A percentile compares a stretch with the other conserved stretches of the same genome.
These are phyloP conservation scores for Anguilla anguilla DNA, from an alignment of 2,797 vertebrate genomes.

Conservation along the genomic window DNA sequence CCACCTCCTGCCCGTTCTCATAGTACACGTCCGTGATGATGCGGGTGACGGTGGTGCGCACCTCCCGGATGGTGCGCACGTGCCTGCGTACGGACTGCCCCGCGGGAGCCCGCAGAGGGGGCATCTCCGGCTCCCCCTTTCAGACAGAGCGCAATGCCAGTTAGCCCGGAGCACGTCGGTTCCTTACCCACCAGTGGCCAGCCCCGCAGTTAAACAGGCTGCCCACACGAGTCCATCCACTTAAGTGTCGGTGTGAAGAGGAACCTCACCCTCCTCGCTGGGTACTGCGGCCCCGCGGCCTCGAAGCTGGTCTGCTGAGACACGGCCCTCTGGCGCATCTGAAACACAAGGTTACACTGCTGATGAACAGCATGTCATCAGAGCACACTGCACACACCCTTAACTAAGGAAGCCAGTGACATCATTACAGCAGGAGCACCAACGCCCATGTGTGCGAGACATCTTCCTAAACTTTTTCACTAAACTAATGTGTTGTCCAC, in stretches of 20 bases:
- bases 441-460: neutral
- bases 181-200: neutral
- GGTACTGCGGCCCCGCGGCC: constrained; percentile 54
- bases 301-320: constrained; percentile 75
- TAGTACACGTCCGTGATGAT: constrained; percentile 95
- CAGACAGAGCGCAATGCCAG: neutral
- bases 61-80: constrained; percentile 87
- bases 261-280: constrained; percentile 59
- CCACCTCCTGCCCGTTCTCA: constrained; percentile 88
- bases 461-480: neutral
- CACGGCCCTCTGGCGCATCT: constrained; percentile 58
- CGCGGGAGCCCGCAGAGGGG: constrained; percentile 66
- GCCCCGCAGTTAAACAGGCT: neutral
- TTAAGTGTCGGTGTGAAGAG: neutral
- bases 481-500: neutral
- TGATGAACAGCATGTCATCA: neutral
- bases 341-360: constrained; percentile 18
- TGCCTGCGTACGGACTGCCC: constrained; percentile 78
- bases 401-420: neutral
- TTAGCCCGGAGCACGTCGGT: neutral
- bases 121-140: constrained; percentile 61
- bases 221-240: neutral
- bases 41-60: constrained; percentile 87
- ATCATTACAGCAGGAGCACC: neutral
- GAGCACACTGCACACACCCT: neutral